Evolutionary conservation across 1,140 invertebrate species (phyloP).

Genomic region (Hermatobates lingyangjiaoensis): DNA sequence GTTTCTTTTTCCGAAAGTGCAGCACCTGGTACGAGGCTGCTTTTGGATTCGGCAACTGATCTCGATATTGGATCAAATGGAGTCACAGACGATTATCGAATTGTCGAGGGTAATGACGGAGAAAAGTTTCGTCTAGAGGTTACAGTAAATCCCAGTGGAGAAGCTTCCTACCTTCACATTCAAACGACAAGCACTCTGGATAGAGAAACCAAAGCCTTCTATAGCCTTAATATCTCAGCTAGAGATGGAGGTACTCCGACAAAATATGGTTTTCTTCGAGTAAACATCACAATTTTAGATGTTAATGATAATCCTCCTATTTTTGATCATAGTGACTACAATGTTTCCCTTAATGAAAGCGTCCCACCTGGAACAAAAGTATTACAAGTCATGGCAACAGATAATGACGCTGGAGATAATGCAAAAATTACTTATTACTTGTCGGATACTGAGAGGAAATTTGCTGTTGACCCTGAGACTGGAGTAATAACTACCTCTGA

Average conservation of each 20-base stretch:
- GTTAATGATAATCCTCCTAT: conserved; percentile 90
- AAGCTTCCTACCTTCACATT: conserved; percentile 72
- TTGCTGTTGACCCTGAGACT: conserved; percentile 71
- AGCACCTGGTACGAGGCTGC: conserved; percentile 59
- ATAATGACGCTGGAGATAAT: conserved; percentile 81
- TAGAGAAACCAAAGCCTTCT: conserved; percentile 62
- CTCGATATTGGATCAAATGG: conserved; percentile 68
- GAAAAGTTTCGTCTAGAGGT: conserved; percentile 71
- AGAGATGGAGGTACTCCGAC: conserved; percentile 65
- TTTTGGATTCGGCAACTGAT: conserved; percentile 75
- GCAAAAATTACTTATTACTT: conserved; percentile 80
- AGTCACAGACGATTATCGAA: conserved; percentile 68
- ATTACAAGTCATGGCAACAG: conserved; percentile 73
- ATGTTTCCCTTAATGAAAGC: conserved; percentile 78
- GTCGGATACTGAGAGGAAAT: conserved; percentile 63
- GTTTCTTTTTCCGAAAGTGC: conserved; percentile 82
- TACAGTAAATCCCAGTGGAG: conserved; percentile 69
- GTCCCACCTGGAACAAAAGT: conserved; percentile 70
- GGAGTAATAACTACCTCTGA: conserved; percentile 68
- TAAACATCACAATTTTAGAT: conserved; percentile 80
- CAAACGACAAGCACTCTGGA: conserved; percentile 80
- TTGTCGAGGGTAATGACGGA: conserved; percentile 70
- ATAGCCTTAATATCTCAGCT: conserved; percentile 75
- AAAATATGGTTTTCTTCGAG: conserved; percentile 60
- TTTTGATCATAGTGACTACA: conserved; percentile 83